Base-by-base conservation (phyloP, 1,140 invertebrate genomes). In the Cecropterus lyciades region DNA sequence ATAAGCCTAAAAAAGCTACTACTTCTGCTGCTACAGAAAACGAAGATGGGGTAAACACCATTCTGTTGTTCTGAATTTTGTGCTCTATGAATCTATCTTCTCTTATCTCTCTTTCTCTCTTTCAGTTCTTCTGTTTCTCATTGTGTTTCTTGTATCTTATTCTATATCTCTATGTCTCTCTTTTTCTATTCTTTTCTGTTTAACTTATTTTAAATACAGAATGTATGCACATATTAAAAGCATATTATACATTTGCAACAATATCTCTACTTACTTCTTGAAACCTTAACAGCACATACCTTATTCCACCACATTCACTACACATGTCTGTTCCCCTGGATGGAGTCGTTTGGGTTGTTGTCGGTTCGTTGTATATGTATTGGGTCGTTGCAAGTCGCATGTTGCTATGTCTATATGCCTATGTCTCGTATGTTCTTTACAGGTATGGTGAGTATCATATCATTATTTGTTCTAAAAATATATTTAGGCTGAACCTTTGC, bases 21-120 rank as follows among this genome's bases (percentile, higher is more conserved):
- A 14, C 73, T 57, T 14, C 65, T 55, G 71, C 62, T 65, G 90
- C 92, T 37, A 93, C 92, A 74, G 87, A 83, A 55, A 93, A 92
- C 65, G 92, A 82, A 24, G 79, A 94, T 49, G 93, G 94, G 87
- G 94, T 95, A 77, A 94, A 94, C 71, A 75, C 24, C 33, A 60
- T 60, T 66, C 45, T 53, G 27, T 62, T 63, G 45, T 67, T 15
- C 30, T 67, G 16, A 51, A 55, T 42, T 37, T 48, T 60, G 48
- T 52, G 53, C 10, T 63, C 45, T 69, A 46, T 53, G 48, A 53
- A 65, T 65, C 17, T 53, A 65, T 53, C 37, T 42, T 27, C 37
- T 65, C 13, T 53, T 53, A 13, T 49, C 17, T 64, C 30, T 53
- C 62, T 46, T 65, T 52, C 62, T n/a, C n/a, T n/a, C n/a, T n/a